phyloP scores from a whole-genome alignment of 1,140 invertebrate genomes.

The Ganaspis sp. region DNA sequence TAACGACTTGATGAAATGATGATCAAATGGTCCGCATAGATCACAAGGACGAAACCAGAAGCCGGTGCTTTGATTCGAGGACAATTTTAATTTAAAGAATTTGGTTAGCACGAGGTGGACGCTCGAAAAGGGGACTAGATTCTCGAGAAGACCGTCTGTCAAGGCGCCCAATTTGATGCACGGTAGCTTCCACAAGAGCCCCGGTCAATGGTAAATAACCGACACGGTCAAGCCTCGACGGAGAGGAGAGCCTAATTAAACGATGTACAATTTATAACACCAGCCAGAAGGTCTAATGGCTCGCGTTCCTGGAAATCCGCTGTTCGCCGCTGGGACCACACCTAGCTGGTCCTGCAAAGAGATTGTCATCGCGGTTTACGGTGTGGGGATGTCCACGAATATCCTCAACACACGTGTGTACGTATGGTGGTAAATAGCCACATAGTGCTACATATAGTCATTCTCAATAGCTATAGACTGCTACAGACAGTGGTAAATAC shows the following conservation, averaged over 20 bases:
- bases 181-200: constrained; percentile 63
- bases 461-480: too few species aligned
- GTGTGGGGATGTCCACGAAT: constrained; percentile 52
- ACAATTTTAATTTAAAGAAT: constrained; percentile 27
- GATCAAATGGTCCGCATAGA: constrained; percentile 3
- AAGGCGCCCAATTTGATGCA: constrained; percentile 67
- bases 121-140: background rate
- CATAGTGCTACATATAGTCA: too few species aligned
- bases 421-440: too few species aligned
- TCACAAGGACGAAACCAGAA: background rate
- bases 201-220: constrained; percentile 69
- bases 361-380: constrained; percentile 60
- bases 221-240: constrained; percentile 57
- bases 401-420: constrained; percentile 35
- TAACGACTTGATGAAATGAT: background rate
- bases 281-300: constrained; percentile 74
- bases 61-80: constrained; percentile 6
- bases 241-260: constrained; percentile 74
- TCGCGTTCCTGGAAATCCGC: constrained; percentile 75
- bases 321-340: constrained; percentile 72
- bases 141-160: constrained; percentile 37
- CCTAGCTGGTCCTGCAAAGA: constrained; percentile 66
- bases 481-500: background rate
- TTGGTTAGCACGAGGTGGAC: background rate
- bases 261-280: constrained; percentile 78